These are phyloP conservation scores for Xestia rhomboidea DNA, from an alignment of 2,888 invertebrate genomes.

Conservation along the genomic window DNA sequence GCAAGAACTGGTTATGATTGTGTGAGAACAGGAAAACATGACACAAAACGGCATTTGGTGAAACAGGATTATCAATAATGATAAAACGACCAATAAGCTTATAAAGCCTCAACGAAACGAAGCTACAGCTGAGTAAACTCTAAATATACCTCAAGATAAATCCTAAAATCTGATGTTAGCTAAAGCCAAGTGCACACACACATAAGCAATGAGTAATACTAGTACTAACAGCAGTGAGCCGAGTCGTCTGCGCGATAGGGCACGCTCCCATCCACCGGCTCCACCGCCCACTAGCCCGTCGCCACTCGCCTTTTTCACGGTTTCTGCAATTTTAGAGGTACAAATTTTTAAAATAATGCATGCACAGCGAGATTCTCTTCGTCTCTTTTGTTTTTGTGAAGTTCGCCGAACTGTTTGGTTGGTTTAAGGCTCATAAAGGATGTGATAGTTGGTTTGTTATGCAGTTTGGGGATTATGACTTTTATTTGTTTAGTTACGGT, in stretches of 20 bases:
- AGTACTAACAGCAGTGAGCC: conserved; percentile 66
- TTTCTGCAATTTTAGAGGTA: conserved; percentile 72
- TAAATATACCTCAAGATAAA: conserved; percentile 55
- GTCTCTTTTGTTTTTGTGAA: conserved; percentile 55
- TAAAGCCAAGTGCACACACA: conserved; percentile 60
- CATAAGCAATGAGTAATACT: conserved; percentile 69
- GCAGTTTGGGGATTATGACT: conserved; percentile 43
- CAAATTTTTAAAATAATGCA: conserved; percentile 66
- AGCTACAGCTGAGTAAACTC: conserved; percentile 7
- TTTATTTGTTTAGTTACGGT: conserved; percentile 27
- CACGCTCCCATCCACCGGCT: conserved; percentile 70
- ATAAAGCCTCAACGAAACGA: conserved; percentile 8
- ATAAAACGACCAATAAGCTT: conserved; percentile 7
- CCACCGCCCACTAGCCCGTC: conserved; percentile 60
- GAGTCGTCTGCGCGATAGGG: conserved; percentile 73
- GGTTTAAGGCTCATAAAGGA: conserved; percentile 45
- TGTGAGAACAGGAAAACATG: background rate
- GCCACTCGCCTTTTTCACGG: conserved; percentile 68
- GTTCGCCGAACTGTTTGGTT: conserved; percentile 52
- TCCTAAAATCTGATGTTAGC: conserved; percentile 54
- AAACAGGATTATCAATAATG: background rate
- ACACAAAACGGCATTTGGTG: background rate
- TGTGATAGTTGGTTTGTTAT: conserved; percentile 41
- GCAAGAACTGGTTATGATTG: background rate
- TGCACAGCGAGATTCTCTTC: conserved; percentile 52